Evolutionary conservation across 64 coral and sea anemone species (phyloP), one percentile per base, ranked within the genome.

Genomic region (Montipora capricornis): DNA sequence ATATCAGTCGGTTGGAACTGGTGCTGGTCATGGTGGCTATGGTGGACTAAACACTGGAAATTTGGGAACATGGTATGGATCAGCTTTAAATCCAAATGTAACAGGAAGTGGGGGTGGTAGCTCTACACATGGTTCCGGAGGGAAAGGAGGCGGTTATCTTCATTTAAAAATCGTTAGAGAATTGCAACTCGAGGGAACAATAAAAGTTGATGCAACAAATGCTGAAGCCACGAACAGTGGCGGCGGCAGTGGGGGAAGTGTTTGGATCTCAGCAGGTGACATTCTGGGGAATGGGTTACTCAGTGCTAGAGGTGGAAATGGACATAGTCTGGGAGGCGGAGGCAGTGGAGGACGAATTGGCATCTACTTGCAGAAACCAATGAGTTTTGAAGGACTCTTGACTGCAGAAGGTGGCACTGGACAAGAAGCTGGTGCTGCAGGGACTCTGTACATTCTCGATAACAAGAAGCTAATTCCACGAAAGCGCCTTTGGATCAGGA

Each of bases 331-430:
- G 14, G 97, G 97, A 92, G 97, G 97, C 5, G 97, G 97, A 66
- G 97, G 97, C 7, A 99, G 97, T 92, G 97, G 97, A 80, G 97
- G 97, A 47, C 83, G 97, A 6, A 89, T 99, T 86, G 97, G 77
- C 67, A 47, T 96, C 26, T 99, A 92, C 73, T 78, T 93, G 61
- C 68, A 94, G 52, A 90, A 92, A 50, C 75, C 62, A 29, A 86
- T 99, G 49, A 61, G 81, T 48, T 99, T 96, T 94, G 94, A 99
- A 80, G 97, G 97, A 15, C 44, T 46, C 4, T 94, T 99, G 14
- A 44, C 79, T 45, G 76, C 95, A 76, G 14, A 75, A 87, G 97
- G 97, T 61, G 97, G 97, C 44, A 88, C 45, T 49, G 97, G 97
- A 48, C 79, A 86, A 14, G 52, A 76, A 10, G 49, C 91, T 77